A percentile compares a stretch with the other conserved stretches of the same genome.
phyloP scores from a whole-genome alignment of 2,113 vertebrate species.

The Agelaius phoeniceus region DNA sequence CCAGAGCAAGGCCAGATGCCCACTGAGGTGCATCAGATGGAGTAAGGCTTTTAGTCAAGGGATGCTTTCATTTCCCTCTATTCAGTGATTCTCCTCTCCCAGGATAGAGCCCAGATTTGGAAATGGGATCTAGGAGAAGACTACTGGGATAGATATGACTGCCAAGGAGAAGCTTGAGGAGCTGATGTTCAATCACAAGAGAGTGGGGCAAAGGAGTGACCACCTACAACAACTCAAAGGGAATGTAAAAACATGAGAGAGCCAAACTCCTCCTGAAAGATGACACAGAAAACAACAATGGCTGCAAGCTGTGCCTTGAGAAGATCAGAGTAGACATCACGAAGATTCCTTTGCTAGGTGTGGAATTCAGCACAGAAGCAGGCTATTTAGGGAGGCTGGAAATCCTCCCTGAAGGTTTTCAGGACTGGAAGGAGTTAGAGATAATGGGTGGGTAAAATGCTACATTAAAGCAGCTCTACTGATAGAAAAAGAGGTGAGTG shows the following conservation, averaged over 20 bases:
- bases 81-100: background rate
- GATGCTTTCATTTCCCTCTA: background rate
- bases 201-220: background rate
- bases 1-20: background rate
- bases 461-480: fast-evolving
- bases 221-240: background rate
- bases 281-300: background rate
- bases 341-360: background rate
- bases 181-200: background rate
- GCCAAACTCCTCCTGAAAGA: background rate
- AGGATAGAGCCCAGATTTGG: background rate
- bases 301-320: background rate
- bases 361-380: background rate
- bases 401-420: background rate
- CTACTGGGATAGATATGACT: background rate
- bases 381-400: background rate
- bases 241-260: background rate
- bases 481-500: background rate
- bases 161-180: background rate
- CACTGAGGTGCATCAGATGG: background rate
- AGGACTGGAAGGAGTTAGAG: background rate
- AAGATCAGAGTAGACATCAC: background rate
- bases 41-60: background rate
- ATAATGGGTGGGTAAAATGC: background rate
- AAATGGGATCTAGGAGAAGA: background rate